Percentiles rank a stretch among this genome's conserved stretches.
phyloP scores from a whole-genome alignment of 2,797 vertebrate species.

The Miichthys miiuy region DNA sequence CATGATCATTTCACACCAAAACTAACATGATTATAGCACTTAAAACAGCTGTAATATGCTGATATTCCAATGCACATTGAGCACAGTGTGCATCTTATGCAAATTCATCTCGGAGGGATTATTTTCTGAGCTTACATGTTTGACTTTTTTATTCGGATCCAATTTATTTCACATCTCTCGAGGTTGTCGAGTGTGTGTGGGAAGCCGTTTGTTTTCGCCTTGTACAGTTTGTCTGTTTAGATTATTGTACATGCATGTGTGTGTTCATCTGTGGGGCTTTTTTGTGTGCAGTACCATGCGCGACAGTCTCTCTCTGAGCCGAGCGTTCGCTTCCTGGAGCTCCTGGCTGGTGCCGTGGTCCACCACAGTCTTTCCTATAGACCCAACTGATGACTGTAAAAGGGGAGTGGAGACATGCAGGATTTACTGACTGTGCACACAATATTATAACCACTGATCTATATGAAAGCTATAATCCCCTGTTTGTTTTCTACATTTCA shows the following conservation, averaged over 20 bases:
- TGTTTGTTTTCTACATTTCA: neutral
- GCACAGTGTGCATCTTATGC: slow-evolving; percentile 25
- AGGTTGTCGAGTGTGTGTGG: slow-evolving; percentile 58
- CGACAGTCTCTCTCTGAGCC: slow-evolving; percentile 89
- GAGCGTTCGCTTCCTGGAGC: slow-evolving; percentile 87
- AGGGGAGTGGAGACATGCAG: neutral
- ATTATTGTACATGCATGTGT: slow-evolving; percentile 32
- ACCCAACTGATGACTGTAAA: slow-evolving; percentile 43
- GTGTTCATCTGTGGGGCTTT: slow-evolving; percentile 8
- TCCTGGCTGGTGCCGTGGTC: slow-evolving; percentile 74
- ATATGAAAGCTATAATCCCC: neutral
- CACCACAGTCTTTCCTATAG: slow-evolving; percentile 59
- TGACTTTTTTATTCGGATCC: slow-evolving; percentile 27
- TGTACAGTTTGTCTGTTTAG: slow-evolving; percentile 43
- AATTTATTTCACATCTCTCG: slow-evolving; percentile 46
- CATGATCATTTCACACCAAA: slow-evolving; percentile 18
- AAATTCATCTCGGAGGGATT: slow-evolving; percentile 55
- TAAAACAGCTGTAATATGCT: slow-evolving; percentile 23
- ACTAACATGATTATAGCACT: slow-evolving; percentile 27
- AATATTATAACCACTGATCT: neutral
- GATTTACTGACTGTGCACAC: neutral
- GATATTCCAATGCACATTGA: neutral
- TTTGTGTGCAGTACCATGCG: slow-evolving; percentile 82
- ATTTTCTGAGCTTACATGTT: slow-evolving; percentile 43
- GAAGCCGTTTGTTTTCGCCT: slow-evolving; percentile 48